phyloP scores from a whole-genome alignment of 2,113 vertebrate species.

The Centropristis striata region DNA sequence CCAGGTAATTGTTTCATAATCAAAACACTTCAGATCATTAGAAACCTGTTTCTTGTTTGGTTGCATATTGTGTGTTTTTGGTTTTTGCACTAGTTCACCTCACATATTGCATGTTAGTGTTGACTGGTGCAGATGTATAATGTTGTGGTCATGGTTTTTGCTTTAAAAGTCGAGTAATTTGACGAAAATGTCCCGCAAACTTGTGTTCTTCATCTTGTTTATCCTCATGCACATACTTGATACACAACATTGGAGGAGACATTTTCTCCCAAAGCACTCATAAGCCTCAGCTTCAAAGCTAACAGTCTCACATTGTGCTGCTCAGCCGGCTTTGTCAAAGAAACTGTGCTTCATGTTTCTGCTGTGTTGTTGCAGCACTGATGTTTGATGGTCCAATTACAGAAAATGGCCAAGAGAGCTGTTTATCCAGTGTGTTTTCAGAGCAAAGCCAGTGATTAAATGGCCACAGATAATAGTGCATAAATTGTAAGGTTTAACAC shows the following conservation, averaged over 20 bases:
- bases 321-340: constrained; percentile 30
- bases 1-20: background rate
- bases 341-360: constrained; percentile 45
- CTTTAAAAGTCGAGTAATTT: background rate
- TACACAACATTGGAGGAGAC: constrained; percentile 13
- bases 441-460: constrained; percentile 51
- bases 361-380: constrained; percentile 30
- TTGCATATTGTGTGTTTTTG: background rate
- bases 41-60: background rate
- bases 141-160: background rate
- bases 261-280: constrained; percentile 30
- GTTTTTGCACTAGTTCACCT: background rate
- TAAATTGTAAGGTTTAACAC: constrained; percentile 7
- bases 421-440: constrained; percentile 42
- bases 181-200: background rate
- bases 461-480: constrained; percentile 23
- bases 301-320: constrained; percentile 32
- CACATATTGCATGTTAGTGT: background rate
- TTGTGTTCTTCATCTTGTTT: constrained; percentile 23
- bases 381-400: constrained; percentile 61
- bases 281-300: constrained; percentile 27
- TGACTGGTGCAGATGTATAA: background rate
- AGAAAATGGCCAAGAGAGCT: constrained; percentile 52
- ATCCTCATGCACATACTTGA: constrained; percentile 1
- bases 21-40: background rate